Conservation (phyloP, 1,140 invertebrate species). For the Adoxophyes honmai region DNA sequence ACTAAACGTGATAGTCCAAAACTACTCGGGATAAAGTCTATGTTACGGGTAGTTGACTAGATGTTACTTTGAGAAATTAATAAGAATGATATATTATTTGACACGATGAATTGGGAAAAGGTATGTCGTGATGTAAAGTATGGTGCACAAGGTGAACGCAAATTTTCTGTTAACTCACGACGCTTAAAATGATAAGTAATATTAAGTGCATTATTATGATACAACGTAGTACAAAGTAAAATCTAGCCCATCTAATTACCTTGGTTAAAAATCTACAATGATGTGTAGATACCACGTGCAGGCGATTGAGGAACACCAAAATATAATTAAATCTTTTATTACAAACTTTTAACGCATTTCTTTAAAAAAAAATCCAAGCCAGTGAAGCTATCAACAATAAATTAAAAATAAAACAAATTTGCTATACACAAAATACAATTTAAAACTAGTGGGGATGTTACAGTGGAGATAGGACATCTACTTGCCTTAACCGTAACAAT, state of each 20-base stretch:
- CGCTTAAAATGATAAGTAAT: too few relatives aligned
- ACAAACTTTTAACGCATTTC: conserved; percentile 28
- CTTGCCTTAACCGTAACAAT: conserved; percentile 17
- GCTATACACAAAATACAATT: conserved; percentile 26
- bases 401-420: conserved; percentile 24
- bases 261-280: neutral
- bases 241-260: neutral
- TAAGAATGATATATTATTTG: too few relatives aligned
- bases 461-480: conserved; percentile 21
- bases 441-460: conserved; percentile 6
- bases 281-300: neutral
- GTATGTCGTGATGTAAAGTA: too few relatives aligned
- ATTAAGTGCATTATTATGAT: too few relatives aligned
- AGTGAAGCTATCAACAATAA: conserved; percentile 44
- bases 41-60: too few relatives aligned
- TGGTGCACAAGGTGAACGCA: too few relatives aligned
- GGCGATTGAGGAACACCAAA: neutral
- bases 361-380: conserved; percentile 44
- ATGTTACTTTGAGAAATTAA: too few relatives aligned
- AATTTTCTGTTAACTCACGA: too few relatives aligned
- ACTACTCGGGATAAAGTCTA: too few relatives aligned
- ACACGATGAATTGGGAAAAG: too few relatives aligned
- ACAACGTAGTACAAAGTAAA: neutral
- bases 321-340: conserved; percentile 26
- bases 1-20: too few relatives aligned